These are phyloP conservation scores for Linepithema humile DNA, from an alignment of 1,140 invertebrate genomes.

Conservation along the genomic window DNA sequence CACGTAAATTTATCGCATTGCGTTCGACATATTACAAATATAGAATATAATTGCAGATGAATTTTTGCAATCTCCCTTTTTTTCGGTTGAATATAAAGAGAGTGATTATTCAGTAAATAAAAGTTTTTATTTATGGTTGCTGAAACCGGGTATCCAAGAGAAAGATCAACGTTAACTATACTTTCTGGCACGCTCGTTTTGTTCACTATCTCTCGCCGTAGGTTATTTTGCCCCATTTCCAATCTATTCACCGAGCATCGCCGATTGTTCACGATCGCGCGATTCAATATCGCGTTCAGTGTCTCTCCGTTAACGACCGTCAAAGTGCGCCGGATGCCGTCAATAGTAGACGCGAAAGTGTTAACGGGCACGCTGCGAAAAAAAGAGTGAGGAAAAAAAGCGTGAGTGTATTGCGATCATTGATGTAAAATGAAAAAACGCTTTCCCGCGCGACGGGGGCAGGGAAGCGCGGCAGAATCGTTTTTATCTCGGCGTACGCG, in stretches of 20 bases:
- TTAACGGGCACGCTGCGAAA: conserved; percentile 52
- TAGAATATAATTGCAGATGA: background rate
- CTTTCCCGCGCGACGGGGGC: background rate
- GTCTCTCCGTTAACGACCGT: conserved; percentile 61
- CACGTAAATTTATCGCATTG: no score
- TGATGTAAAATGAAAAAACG: conserved; percentile 50
- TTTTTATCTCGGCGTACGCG: conserved; percentile 52
- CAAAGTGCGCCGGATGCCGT: conserved; percentile 59
- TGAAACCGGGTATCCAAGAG: conserved; percentile 1
- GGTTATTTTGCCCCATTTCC: conserved; percentile 64
- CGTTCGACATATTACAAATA: no score
- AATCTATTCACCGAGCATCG: conserved; percentile 60
- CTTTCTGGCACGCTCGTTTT: conserved; percentile 26
- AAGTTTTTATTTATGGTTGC: background rate
- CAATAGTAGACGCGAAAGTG: conserved; percentile 60
- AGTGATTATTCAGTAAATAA: background rate
- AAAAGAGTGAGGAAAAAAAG: conserved; percentile 28
- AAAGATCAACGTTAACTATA: conserved; percentile 41
- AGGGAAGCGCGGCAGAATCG: conserved; percentile 32
- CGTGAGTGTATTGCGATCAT: conserved; percentile 45
- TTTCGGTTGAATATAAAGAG: background rate
- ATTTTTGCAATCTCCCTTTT: background rate
- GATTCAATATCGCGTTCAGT: conserved; percentile 61
- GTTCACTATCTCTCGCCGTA: conserved; percentile 31
- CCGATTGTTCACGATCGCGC: conserved; percentile 61